Evolutionary conservation across 2,888 invertebrate species (phyloP), one percentile per base, ranked within the genome.

Genomic region (Agrochola lota): DNA sequence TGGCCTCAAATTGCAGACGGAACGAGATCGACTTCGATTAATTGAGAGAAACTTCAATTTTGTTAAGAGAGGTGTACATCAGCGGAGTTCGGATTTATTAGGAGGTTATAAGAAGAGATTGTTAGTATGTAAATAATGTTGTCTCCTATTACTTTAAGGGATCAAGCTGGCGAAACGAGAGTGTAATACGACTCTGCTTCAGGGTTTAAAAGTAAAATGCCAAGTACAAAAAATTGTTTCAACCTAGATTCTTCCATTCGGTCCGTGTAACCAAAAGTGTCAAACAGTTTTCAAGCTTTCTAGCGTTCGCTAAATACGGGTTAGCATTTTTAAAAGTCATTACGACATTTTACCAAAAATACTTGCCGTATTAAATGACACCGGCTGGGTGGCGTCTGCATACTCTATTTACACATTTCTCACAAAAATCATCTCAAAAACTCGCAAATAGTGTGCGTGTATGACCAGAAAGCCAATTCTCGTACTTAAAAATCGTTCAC

Each of bases 1-100:
- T 88, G 81, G 81, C 35, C n/a, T 84, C 81, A 85, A 88, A 86
- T 88, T 88, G 87, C 83, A 83, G 79, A 82, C 75, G 74, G 75
- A 81, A 85, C 71, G 64, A 43, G 80, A 83, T 81, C 78, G 83
- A 71, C 74, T 83, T 85, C 82, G 83, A 86, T 87, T 86, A 88
- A 88, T 86, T 86, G 83, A 81, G 78, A 66, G 55, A 57, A 86
- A 87, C 86, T 87, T 86, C 57, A n/a, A 79, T 74, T 67, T 60
- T 59, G 7, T 80, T 63, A 73, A 62, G 84, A 17, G 49, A 30
- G 30, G 80, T 49, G 20, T 63, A 62, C 40, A 81, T 60, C 66
- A 30, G 73, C 23, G 64, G 23, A 20, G n/a, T 66, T 30, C 4
- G 43, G 49, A 69, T 75, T 76, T 75, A 78, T 83, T 57, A 69